Conservation (phyloP, 2,113 vertebrate species). For the Calonectris borealis region DNA sequence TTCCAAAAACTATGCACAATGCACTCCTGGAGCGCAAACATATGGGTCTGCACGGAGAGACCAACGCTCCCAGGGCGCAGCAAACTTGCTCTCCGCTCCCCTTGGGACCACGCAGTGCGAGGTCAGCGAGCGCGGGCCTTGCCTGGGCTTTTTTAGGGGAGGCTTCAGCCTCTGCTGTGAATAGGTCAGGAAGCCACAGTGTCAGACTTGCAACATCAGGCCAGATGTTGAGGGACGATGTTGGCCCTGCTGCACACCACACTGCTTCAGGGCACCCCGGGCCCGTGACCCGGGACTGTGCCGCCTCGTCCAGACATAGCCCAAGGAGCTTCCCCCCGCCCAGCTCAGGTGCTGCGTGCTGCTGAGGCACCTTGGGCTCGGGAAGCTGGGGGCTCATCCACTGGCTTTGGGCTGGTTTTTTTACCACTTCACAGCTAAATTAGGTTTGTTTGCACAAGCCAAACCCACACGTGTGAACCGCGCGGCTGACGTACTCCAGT, state of each 20-base stretch:
- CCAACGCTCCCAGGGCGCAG: fast-evolving
- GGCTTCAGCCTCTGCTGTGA: neutral
- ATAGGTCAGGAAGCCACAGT: neutral
- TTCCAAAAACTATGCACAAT: neutral
- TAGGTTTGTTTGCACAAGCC: neutral
- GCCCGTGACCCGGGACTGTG: no score
- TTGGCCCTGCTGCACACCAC: neutral
- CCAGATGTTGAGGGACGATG: neutral
- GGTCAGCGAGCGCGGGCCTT: fast-evolving
- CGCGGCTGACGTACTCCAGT: fast-evolving
- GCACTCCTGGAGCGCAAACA: fast-evolving
- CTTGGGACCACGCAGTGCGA: fast-evolving
- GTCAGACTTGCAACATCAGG: neutral
- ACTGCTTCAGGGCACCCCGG: neutral
- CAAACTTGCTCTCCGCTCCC: neutral
- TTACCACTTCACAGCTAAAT: neutral
- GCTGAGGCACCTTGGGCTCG: no score
- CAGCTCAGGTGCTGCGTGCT: fast-evolving
- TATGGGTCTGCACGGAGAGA: fast-evolving
- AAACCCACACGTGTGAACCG: fast-evolving
- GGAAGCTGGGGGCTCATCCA: neutral
- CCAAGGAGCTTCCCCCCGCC: neutral
- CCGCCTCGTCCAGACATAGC: fast-evolving
- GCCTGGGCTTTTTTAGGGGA: neutral
- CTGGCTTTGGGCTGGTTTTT: neutral